Evolutionary conservation across 2,797 vertebrate species (phyloP), one percentile per base, ranked within the genome.

Genomic region (Sebastes variabilis): DNA sequence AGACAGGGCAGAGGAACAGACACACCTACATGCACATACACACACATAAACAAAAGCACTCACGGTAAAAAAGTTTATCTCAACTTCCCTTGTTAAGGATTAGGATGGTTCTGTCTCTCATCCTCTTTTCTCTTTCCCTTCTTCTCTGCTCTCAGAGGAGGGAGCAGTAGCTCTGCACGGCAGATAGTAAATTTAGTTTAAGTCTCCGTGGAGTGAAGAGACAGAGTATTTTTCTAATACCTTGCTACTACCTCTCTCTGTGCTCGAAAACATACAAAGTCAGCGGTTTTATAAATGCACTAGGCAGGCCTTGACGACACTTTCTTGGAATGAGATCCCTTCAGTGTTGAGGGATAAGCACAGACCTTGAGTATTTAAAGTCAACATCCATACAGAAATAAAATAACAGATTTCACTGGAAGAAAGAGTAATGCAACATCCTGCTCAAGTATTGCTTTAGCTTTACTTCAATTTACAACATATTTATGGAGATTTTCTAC

Each of bases 111-210:
- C 71, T 87, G 66, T 80, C 73, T 74, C 60, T 66, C 78, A 71
- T 77, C 72, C 27, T 68, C 60, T 75, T 79, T 34, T 72, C 24
- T 78, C 66, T 69, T 60, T 75, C 49, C 52, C 62, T 54, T 64
- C 62, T 36, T 25, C 66, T 80, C 49, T 16, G 6, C 34, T 55
- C 62, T 59, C 59, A 30, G 32, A 60, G 36, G 68, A 61, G 18
- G 65, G 20, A 30, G 80, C 56, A 27, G 56, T 66, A 22, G 66
- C 86, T 84, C 62, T 25, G 36, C 38, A n/a, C 42, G 4, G 74
- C 66, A 74, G 77, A 88, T 72, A 87, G 84, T 84, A 84, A 84
- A 93, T 92, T 88, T 85, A 80, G 80, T 89, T 90, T 85, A 79
- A 80, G 71, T 90, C 82, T 87, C 80, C 12, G 22, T 8, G 76